Evolutionary conservation across 1,140 invertebrate genomes (phyloP), one percentile per base, ranked within the genome.

Genomic region (Tetraneura akinire): DNA sequence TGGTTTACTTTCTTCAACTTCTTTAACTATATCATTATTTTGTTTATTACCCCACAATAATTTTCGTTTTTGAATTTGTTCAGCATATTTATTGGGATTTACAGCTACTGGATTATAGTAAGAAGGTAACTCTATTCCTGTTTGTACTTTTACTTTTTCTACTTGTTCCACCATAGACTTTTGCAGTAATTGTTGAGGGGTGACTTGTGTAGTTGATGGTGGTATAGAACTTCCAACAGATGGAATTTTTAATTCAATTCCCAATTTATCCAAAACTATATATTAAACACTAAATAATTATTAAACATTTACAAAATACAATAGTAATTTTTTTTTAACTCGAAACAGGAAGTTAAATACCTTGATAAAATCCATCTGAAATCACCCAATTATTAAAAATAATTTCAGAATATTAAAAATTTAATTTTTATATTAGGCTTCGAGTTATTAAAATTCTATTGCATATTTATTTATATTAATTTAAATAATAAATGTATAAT

Each of bases 91-190:
- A 60, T 91, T 89, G 64, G 93, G 90, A 83, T 93, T 92, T 10
- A 93, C 90, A 26, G 91, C 91, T 4, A 89, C 85, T 16, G 94
- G 92, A 86, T 95, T 96, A 83, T 94, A 96, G 86, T 93, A 96
- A 82, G 88, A 88, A 45, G 89, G 90, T 66, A 84, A 81, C 26
- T 80, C 73, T 18, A 82, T 82, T 9, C 82, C 82, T 18, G 82
- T 82, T 53, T 80, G 80, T 5, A 23, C 51, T 80, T 82, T 82
- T 3, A 82, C 81, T 81, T 82, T 82, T 76, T 81, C 82, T 14
- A 82, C 80, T 73, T 82, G 82, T 42, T 64, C 81, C 45, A 80
- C 73, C 64, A 82, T 80, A n/a, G 82, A 78, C 70, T 82, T 76
- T 62, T 81, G 81, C 13, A 82, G 80, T 51, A 82, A 14, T 5